phyloP scores from a whole-genome alignment of 2,888 invertebrate genomes.

The Ernsta delagoae region DNA sequence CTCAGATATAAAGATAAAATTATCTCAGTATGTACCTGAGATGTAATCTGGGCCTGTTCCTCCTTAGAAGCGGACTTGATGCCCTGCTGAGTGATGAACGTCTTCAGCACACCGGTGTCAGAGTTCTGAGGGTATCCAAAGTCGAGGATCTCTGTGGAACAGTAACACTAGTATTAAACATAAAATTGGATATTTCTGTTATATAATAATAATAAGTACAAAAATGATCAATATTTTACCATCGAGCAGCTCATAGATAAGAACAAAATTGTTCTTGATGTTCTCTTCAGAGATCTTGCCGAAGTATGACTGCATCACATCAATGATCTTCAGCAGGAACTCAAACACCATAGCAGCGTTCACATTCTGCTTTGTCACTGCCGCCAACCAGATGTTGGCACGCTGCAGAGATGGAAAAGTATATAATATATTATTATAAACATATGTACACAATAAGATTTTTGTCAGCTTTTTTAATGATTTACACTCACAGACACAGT shows the following conservation, averaged over 20 bases:
- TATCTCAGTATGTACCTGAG: constrained; percentile 85
- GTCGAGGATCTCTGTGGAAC: constrained; percentile 95
- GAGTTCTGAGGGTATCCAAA: constrained; percentile 99
- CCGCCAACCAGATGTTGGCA: constrained; percentile 99
- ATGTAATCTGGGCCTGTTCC: constrained; percentile 99
- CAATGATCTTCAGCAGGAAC: constrained; percentile 98
- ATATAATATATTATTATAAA: too few relatives aligned
- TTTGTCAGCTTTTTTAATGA: too few relatives aligned
- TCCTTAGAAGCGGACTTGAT: constrained; percentile 99
- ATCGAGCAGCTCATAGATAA: constrained; percentile 99
- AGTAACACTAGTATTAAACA: too few relatives aligned
- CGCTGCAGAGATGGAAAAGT: constrained; percentile 83
- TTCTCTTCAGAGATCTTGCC: constrained; percentile 99
- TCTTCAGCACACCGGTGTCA: constrained; percentile 99
- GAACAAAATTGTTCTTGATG: constrained; percentile 99
- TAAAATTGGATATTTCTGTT: too few relatives aligned
- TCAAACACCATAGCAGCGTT: constrained; percentile 99
- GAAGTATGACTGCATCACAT: constrained; percentile 99
- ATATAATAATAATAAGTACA: too few relatives aligned
- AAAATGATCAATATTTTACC: constrained; percentile 81
- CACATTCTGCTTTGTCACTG: constrained; percentile 99
- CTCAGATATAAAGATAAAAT: too few relatives aligned
- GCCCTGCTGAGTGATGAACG: constrained; percentile 99
- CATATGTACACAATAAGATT: too few relatives aligned
- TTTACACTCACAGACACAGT: too few relatives aligned